Conservation (phyloP, 2,797 vertebrate genomes). For the Chrysocyon brachyurus region DNA sequence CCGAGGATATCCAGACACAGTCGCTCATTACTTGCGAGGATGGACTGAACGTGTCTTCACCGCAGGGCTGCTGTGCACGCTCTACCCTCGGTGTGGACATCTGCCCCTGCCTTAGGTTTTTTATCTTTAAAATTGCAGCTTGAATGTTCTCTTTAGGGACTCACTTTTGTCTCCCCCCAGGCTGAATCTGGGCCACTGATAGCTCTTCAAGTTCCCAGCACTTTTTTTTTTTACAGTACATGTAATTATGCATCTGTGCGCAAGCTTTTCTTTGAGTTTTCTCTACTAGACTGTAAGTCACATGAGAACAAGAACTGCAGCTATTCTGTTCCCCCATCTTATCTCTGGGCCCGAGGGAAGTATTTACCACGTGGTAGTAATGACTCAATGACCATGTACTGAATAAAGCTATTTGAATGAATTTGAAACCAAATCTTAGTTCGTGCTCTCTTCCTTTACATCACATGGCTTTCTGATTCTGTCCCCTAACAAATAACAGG, state of each 20-base stretch:
- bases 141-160: not conserved
- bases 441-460: not conserved
- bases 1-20: no score
- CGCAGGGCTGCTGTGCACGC: no score
- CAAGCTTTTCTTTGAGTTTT: not conserved
- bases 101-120: not conserved
- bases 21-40: not conserved
- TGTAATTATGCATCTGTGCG: not conserved
- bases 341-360: not conserved
- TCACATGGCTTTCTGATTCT: not conserved
- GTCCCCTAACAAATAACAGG: not conserved
- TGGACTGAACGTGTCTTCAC: not conserved
- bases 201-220: not conserved
- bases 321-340: not conserved
- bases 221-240: not conserved
- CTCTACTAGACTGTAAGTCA: not conserved
- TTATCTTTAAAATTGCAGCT: not conserved
- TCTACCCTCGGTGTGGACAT: not conserved
- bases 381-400: not conserved
- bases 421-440: slow-evolving; percentile 27
- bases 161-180: not conserved
- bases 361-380: not conserved
- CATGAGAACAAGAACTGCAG: not conserved
- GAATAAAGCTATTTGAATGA: not conserved
- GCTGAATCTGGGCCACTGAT: not conserved